Evolutionary conservation across 1,140 invertebrate genomes (phyloP).

Genomic region (Conopomorpha cramerella): DNA sequence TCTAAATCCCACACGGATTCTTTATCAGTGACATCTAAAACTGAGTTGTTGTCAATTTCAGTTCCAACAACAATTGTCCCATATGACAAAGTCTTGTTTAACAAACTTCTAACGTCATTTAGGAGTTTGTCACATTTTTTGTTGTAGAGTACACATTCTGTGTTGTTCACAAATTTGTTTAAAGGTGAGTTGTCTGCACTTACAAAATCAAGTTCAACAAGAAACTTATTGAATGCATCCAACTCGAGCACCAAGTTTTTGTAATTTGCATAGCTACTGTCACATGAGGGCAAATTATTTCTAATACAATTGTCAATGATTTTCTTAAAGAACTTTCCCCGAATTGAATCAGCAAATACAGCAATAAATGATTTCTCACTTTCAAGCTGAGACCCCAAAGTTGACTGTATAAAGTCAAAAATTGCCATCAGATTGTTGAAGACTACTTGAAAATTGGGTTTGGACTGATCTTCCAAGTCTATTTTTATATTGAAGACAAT

Average conservation of each 20-base stretch:
- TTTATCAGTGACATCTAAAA: slow-evolving; percentile 25
- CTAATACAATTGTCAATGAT: slow-evolving; percentile 45
- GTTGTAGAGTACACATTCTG: slow-evolving; percentile 40
- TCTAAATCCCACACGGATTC: slow-evolving; percentile 26
- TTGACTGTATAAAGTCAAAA: slow-evolving; percentile 47
- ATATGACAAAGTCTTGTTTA: slow-evolving; percentile 35
- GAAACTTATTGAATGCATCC: slow-evolving; percentile 46
- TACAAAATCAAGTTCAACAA: slow-evolving; percentile 47
- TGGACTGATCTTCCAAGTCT: slow-evolving; percentile 24
- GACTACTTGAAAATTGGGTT: slow-evolving; percentile 40
- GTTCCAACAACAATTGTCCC: slow-evolving; percentile 27
- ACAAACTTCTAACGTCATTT: slow-evolving; percentile 24
- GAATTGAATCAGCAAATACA: slow-evolving; percentile 30
- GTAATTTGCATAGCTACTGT: slow-evolving; percentile 35
- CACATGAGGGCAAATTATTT: slow-evolving; percentile 35
- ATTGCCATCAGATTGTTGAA: slow-evolving; percentile 47
- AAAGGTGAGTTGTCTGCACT: slow-evolving; percentile 33
- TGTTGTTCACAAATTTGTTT: slow-evolving; percentile 39
- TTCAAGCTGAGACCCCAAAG: slow-evolving; percentile 32
- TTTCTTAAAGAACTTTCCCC: slow-evolving; percentile 34
- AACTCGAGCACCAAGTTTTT: slow-evolving; percentile 41
- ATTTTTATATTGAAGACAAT: slow-evolving; percentile 47
- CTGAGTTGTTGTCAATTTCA: slow-evolving; percentile 21
- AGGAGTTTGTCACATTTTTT: slow-evolving; percentile 52
- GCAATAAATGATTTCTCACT: slow-evolving; percentile 33